These are phyloP conservation scores for Orthosia cruda DNA, from an alignment of 2,888 invertebrate genomes.

Conservation along the genomic window DNA sequence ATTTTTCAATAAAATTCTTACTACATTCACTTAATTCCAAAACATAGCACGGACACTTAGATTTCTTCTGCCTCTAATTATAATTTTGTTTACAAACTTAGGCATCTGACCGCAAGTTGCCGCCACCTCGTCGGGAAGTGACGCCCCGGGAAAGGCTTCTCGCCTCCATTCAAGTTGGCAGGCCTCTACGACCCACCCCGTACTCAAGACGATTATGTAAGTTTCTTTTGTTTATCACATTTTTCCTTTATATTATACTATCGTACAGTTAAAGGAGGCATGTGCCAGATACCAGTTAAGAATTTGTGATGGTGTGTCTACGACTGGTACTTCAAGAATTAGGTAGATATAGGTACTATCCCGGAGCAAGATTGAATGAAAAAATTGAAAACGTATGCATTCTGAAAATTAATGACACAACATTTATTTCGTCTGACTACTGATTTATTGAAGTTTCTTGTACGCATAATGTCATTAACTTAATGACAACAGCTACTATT, in stretches of 20 bases:
- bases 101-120: constrained; percentile 96
- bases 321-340: not conserved
- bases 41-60: not conserved
- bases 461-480: too few relatives aligned
- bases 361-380: too few relatives aligned
- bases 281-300: not conserved
- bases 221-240: constrained; percentile 77
- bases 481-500: not conserved
- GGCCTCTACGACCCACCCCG: constrained; percentile 93
- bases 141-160: constrained; percentile 97
- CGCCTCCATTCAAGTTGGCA: constrained; percentile 96
- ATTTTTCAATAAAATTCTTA: not conserved
- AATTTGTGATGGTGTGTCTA: too few relatives aligned
- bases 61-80: not conserved
- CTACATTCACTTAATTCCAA: too few relatives aligned
- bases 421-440: too few relatives aligned
- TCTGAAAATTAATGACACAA: not conserved
- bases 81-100: constrained; percentile 72
- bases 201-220: constrained; percentile 91
- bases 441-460: too few relatives aligned
- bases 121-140: constrained; percentile 94
- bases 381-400: not conserved
- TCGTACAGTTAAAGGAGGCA: not conserved
- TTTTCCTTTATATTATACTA: not conserved
- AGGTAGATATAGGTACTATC: too few relatives aligned